Conservation (phyloP, 2,888 invertebrate species). For the Thera obeliscata region DNA sequence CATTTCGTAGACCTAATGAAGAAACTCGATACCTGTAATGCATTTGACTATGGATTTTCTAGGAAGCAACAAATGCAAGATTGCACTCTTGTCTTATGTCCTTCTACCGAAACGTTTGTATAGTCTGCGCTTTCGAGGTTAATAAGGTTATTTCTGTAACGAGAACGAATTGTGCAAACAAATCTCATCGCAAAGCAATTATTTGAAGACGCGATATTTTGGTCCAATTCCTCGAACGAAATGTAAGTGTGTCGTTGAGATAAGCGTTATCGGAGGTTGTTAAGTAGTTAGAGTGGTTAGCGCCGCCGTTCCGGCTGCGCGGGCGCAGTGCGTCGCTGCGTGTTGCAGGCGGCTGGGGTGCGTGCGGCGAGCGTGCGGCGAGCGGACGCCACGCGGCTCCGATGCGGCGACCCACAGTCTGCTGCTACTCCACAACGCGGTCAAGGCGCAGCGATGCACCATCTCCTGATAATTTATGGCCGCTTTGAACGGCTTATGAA, state of each 20-base stretch:
- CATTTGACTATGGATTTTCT: conserved; percentile 2
- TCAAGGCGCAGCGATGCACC: conserved; percentile 46
- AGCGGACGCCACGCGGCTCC: conserved; percentile 38
- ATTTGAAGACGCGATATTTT: conserved; percentile 27
- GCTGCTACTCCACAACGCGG: conserved; percentile 44
- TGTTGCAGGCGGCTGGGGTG: conserved; percentile 10
- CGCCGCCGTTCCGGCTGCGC: conserved; percentile 29
- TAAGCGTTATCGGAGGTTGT: conserved; percentile 32
- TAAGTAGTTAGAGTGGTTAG: conserved; percentile 11
- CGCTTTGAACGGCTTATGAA: conserved; percentile 27
- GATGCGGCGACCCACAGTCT: conserved; percentile 51
- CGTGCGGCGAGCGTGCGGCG: conserved; percentile 4
- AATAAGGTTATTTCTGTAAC: conserved; percentile 18
- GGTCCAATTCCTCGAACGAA: conserved; percentile 25
- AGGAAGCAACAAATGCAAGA: conserved; percentile 8
- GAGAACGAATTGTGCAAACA: conserved; percentile 19
- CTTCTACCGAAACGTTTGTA: conserved; percentile 5
- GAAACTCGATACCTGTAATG: conserved; percentile 11
- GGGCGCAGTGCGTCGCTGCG: conserved; percentile 26
- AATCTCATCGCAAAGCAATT: conserved; percentile 25
- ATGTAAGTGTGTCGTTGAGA: conserved; percentile 33
- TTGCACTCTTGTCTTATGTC: not conserved
- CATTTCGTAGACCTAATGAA: conserved; percentile 13
- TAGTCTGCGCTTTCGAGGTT: conserved; percentile 5
- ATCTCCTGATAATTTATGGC: conserved; percentile 35